Base-by-base conservation (phyloP, 2,888 invertebrate species). In the Ectobius pallidus region DNA sequence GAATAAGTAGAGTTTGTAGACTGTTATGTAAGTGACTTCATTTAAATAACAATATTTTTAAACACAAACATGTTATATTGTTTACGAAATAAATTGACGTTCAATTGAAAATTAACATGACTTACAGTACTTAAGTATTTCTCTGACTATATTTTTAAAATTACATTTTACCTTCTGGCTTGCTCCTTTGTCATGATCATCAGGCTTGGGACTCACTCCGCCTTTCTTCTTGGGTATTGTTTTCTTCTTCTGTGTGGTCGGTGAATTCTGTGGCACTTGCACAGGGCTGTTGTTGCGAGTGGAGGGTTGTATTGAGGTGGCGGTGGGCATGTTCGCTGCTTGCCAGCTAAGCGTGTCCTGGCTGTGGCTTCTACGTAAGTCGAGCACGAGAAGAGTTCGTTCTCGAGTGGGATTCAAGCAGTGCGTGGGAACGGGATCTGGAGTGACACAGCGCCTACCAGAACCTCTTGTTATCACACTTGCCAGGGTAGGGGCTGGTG, bases 401-500 rank as follows among this genome's bases (percentile, higher is more conserved):
- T 88, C 89, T 69, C 80, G 79, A 9, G 81, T 78, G 69, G 44
- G 49, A 44, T 69, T 32, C 11, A 80, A 79, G 11, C 81, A 78
- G 69, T 84, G 84, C 7, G 58, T 65, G 0, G 84, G 83, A 1
- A 86, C 83, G 52, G 91, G 89, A 80, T 93, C 92, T 0, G 92
- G 92, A 0, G 92, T 92, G 30, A 92, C 86, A 78, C 92, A 93
- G 65, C 79, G 83, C 79, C 76, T 80, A 46, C 52, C 78, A 7
- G 69, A 42, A 2, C 69, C 71, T 32, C 77, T 20, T 76, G 76
- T 34, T 7, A 65, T 67, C 2, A 67, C 90, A 79, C 92, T 92
- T 7, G 90, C 90, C 3, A 92, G 85, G 0, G 92, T 92, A 0
- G 93, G 93, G 0, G 93, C 90, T 0, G 94, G 94, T 0, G 94